Evolutionary conservation across 2,797 vertebrate species (phyloP).

Genomic region (Eupleurogrammus muticus): DNA sequence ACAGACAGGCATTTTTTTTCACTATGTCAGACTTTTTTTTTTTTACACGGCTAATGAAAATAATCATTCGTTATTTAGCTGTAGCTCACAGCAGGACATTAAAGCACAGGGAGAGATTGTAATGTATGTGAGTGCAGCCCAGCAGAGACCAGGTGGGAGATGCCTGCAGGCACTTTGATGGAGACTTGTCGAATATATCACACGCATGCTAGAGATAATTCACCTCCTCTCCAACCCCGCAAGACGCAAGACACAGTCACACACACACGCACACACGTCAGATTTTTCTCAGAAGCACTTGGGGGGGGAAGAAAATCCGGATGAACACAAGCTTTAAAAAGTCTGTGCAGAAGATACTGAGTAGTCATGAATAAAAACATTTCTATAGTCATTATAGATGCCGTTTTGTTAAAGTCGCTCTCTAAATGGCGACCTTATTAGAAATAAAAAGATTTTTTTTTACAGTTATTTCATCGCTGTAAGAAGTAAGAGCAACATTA

Average conservation of each 20-base stretch:
- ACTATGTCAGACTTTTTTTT: neutral
- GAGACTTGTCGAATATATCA: constrained; percentile 67
- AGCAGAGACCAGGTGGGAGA: constrained; percentile 59
- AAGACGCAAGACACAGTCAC: constrained; percentile 14
- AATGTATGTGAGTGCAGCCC: constrained; percentile 7
- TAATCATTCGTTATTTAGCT: neutral
- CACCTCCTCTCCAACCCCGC: constrained; percentile 19
- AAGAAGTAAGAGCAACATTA: neutral
- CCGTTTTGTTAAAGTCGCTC: constrained; percentile 5
- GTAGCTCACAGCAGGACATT: neutral
- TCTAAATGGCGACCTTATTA: constrained; percentile 21
- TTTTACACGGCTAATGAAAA: neutral
- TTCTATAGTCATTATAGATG: constrained; percentile 9
- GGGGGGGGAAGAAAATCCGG: neutral
- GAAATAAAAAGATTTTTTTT: constrained; percentile 29
- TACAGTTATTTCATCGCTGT: constrained; percentile 13
- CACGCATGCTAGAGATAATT: constrained; percentile 51
- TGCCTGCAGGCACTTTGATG: constrained; percentile 65
- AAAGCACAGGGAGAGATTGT: constrained; percentile 20
- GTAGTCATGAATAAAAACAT: neutral
- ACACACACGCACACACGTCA: constrained; percentile 7
- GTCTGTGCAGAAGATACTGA: constrained; percentile 7
- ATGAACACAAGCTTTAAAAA: constrained; percentile 26
- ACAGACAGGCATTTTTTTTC: neutral
- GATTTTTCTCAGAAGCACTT: constrained; percentile 13